Evolutionary conservation across 2,797 vertebrate species (phyloP).

Genomic region (Sylvia borin): DNA sequence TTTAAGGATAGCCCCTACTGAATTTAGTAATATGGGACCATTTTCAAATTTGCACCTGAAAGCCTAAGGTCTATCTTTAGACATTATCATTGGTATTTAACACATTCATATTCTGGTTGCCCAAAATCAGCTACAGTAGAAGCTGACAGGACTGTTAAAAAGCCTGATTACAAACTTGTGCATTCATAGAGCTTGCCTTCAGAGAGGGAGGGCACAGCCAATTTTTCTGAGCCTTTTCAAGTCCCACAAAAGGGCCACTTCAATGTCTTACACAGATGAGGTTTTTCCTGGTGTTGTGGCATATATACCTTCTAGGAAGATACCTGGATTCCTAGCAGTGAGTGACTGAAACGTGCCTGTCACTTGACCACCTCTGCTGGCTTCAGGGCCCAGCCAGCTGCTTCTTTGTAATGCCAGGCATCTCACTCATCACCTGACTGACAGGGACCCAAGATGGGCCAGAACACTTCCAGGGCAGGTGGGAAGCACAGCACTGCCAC

Average conservation of each 20-base stretch:
- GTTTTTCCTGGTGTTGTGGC: background rate
- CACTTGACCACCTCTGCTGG: background rate
- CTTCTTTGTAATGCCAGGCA: accelerated
- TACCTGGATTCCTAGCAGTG: background rate
- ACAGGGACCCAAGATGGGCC: background rate
- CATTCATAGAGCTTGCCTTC: background rate
- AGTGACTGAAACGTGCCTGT: background rate
- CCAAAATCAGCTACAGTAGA: background rate
- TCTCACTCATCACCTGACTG: background rate
- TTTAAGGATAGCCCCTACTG: background rate
- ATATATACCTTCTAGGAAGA: background rate
- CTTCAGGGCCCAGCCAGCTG: background rate
- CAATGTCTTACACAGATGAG: background rate
- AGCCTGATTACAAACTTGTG: background rate
- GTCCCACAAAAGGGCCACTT: background rate
- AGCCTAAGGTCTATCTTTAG: background rate
- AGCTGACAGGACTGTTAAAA: accelerated
- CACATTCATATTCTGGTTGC: background rate
- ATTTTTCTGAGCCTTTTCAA: background rate
- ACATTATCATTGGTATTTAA: background rate
- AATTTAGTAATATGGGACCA: background rate
- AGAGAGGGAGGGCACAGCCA: background rate
- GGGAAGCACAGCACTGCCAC: background rate
- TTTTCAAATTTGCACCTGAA: background rate
- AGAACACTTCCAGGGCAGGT: background rate